Evolutionary conservation across 2,888 invertebrate genomes (phyloP), one percentile per base, ranked within the genome.

Genomic region (Stenodema calcarata): DNA sequence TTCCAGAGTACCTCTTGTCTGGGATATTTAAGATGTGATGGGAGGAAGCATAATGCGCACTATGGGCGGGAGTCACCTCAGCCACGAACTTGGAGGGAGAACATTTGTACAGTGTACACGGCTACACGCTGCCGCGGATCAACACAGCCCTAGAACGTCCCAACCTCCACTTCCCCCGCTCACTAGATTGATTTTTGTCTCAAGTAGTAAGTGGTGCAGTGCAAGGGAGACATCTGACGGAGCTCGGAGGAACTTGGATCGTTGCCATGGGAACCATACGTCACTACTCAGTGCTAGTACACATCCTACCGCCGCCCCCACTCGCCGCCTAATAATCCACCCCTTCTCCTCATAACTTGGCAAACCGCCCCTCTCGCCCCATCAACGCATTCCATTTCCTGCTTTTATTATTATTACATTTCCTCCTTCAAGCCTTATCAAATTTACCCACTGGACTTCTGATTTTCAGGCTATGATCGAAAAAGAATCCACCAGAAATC

Each of bases 121-220:
- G 30, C 73, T 12, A 50, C 84, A 18, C 73, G 47, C 84, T 73
- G 73, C 78, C 78, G 78, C 78, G 44, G 27, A 18, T 42, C 78
- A 78, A 78, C 78, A 44, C 78, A 44, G 12, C 78, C 41, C 78
- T n/a, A 41, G 18, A 76, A 76, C 75, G 28, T 35, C 41, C 70
- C 23, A 81, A 75, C 87, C 78, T 86, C 85, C 41, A 84, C 82
- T 87, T 81, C 81, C 86, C 86, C 88, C 79, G 78, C 87, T 84
- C 83, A 89, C 89, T 89, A 88, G 88, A 89, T 89, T 88, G 89
- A 89, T 89, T 89, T 89, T 88, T 86, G 70, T 35, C 47, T 35
- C 82, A 35, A 82, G 82, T 47, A 47, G 82, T 47, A 47, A 82
- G 82, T 82, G 82, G 82, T 82, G 82, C 82, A 82, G 82, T 30